Conservation (phyloP, 2,797 vertebrate species). For the Enteromius treurensis region DNA sequence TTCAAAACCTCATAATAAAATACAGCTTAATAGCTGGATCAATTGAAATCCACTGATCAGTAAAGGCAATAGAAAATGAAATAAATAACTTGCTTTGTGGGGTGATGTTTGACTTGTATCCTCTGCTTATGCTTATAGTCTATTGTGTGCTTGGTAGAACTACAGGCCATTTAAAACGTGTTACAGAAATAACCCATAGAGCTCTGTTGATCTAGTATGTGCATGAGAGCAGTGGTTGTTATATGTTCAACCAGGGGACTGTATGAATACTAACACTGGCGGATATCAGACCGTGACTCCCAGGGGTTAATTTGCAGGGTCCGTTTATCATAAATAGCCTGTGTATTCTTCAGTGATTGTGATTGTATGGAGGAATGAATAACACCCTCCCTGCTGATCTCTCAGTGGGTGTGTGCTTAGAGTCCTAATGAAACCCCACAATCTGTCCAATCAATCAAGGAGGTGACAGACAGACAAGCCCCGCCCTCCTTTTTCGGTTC, state of each 20-base stretch:
- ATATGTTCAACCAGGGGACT: not conserved
- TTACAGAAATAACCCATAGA: conserved; percentile 3
- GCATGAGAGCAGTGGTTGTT: not conserved
- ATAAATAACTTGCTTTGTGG: not conserved
- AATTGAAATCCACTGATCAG: conserved; percentile 13
- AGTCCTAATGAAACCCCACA: conserved; percentile 42
- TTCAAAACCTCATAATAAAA: conserved; percentile 4
- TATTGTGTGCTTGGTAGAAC: not conserved
- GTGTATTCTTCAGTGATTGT: conserved; percentile 10
- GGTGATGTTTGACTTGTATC: not conserved
- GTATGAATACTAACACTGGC: not conserved
- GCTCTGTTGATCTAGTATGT: not conserved
- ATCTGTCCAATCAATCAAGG: conserved; percentile 42
- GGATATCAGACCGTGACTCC: not conserved
- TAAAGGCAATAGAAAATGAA: not conserved
- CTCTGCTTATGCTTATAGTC: not conserved
- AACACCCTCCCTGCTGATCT: conserved; percentile 31
- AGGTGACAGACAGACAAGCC: conserved; percentile 30
- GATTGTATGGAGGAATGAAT: conserved; percentile 24
- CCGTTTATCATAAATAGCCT: conserved; percentile 2
- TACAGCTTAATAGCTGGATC: not conserved
- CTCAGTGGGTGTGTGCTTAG: conserved; percentile 23
- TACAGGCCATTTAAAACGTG: not conserved
- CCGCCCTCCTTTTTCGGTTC: not conserved
- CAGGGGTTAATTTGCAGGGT: not conserved